Base-by-base conservation (phyloP, 1,140 invertebrate genomes). In the Mizuhopecten yessoensis region DNA sequence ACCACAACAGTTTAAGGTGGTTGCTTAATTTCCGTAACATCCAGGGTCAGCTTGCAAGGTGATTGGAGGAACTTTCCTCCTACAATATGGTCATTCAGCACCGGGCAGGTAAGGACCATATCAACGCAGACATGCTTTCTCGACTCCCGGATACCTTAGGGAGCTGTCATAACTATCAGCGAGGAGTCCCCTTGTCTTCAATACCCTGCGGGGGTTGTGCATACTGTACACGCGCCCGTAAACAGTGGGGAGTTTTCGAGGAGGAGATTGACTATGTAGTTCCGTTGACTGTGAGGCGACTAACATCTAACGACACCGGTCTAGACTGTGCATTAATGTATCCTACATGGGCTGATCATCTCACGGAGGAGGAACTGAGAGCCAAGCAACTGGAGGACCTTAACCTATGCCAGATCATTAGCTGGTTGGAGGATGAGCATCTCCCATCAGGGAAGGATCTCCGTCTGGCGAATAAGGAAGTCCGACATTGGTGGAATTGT, bases 251-350 rank as follows among this genome's bases (percentile, higher is more conserved):
- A 42, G 20, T 34, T 0, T 92, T 92, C 39, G 86, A 90, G 49
- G 23, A 88, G 10, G 89, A 90, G 9, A 86, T 91, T 36, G 91
- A 91, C 34, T 34, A 87, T 89, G 91, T 91, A 15, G n/a, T 89
- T 13, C 89, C 88, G 13, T n/a, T 88, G n/a, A 23, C 89, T 34
- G 33, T 90, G 11, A 5, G 33, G 0, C 23, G 36, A 3, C 34
- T 20, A 39, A 13, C 5, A 5, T 39, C 36, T 39, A 7, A 39
- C 13, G 45, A 89, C 34, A 45, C 9, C 42, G 42, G 13, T n/a
- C n/a, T n/a, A 39, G 36, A 7, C 36, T 7, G 36, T 13, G 5
- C 36, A 5, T 39, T 39, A 13, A 39, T 39, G 13, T 39, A 39
- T 29, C 88, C n/a, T 33, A 13, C 33, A 75, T 89, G 33, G 20